Evolutionary conservation across 2,888 invertebrate genomes (phyloP).

Genomic region (Diarsia mendica): DNA sequence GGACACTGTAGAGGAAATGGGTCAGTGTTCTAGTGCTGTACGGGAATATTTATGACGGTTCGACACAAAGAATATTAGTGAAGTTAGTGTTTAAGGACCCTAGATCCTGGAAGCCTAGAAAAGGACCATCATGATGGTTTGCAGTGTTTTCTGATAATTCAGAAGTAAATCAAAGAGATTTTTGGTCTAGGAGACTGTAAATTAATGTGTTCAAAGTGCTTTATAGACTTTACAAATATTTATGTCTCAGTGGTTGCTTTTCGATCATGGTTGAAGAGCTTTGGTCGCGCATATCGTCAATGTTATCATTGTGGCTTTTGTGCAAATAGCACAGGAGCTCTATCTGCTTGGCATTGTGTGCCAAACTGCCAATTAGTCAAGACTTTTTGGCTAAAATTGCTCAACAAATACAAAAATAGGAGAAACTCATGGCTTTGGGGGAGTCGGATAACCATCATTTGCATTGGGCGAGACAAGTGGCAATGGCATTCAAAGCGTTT

Average conservation of each 20-base stretch:
- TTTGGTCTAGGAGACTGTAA: not conserved
- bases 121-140: not conserved
- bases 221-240: slow-evolving; percentile 9
- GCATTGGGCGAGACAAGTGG: not conserved
- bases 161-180: not conserved
- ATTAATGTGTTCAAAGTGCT: slow-evolving; percentile 2
- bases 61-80: not conserved
- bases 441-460: not conserved
- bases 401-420: slow-evolving; percentile 1
- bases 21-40: not conserved
- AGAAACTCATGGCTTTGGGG: not conserved
- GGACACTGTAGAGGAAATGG: too few species aligned
- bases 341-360: not conserved
- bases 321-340: not conserved
- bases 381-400: not conserved
- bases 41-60: not conserved
- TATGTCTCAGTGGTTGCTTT: not conserved
- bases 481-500: not conserved
- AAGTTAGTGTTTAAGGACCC: not conserved
- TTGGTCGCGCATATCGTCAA: not conserved
- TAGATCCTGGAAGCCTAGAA: not conserved
- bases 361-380: not conserved
- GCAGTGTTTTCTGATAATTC: not conserved
- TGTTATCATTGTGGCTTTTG: not conserved
- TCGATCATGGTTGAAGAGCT: not conserved